These are phyloP conservation scores for Euborellia annulipes DNA, from an alignment of 1,140 invertebrate species.

Conservation along the genomic window DNA sequence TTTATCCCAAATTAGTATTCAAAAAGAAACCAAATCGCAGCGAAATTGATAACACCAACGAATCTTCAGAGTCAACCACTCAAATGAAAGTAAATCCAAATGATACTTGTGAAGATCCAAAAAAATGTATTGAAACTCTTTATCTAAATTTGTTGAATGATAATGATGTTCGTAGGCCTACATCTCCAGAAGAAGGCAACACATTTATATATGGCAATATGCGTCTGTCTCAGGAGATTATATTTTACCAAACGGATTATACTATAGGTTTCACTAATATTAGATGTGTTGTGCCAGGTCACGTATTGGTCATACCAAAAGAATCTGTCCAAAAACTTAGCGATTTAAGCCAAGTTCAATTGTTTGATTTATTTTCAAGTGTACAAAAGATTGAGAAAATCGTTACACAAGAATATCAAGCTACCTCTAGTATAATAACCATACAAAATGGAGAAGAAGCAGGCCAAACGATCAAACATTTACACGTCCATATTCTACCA, in stretches of 20 bases:
- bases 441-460: conserved; percentile 75
- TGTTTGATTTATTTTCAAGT: conserved; percentile 58
- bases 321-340: conserved; percentile 40
- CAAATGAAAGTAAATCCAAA: no score
- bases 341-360: conserved; percentile 55
- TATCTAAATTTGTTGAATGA: no score
- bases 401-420: conserved; percentile 47
- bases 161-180: no score
- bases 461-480: conserved; percentile 72
- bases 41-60: no score
- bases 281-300: conserved; percentile 73
- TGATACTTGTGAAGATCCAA: no score
- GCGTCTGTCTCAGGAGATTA: conserved; percentile 31
- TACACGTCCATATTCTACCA: no score
- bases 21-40: no score
- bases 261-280: conserved; percentile 50
- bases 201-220: conserved; percentile 35
- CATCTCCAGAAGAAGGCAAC: no score
- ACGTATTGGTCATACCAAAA: conserved; percentile 62
- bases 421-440: conserved; percentile 55
- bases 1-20: conserved; percentile 36
- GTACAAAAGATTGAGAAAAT: conserved; percentile 50
- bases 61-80: no score
- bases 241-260: conserved; percentile 37
- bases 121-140: no score